Conservation (phyloP, 2,888 invertebrate genomes). For the Spilosoma lubricipeda region DNA sequence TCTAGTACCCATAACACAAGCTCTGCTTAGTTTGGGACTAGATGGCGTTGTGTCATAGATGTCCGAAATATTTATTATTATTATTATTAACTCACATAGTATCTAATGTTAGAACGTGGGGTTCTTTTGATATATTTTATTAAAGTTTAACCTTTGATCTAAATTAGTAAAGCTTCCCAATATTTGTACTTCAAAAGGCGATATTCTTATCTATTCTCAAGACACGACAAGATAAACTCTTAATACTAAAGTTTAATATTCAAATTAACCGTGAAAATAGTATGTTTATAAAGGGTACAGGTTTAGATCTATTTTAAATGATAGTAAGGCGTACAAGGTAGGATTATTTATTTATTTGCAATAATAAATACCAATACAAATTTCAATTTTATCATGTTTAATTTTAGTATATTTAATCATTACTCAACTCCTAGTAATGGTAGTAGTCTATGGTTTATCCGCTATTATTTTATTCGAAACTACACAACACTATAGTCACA, state of each 20-base stretch:
- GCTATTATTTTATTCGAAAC: slow-evolving; percentile 9
- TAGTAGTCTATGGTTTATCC: slow-evolving; percentile 6
- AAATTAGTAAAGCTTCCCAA: background rate
- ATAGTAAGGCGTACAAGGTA: too few species aligned
- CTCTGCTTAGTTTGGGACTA: too few species aligned
- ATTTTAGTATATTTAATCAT: too few species aligned
- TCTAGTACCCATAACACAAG: too few species aligned
- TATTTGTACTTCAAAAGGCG: background rate
- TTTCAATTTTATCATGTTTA: too few species aligned
- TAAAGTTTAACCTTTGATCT: background rate
- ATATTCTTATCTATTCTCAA: background rate
- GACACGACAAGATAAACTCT: background rate
- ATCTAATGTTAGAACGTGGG: slow-evolving; percentile 22
- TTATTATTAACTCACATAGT: too few species aligned
- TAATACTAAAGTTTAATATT: too few species aligned
- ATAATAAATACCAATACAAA: too few species aligned
- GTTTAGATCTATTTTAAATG: background rate
- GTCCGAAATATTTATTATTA: too few species aligned
- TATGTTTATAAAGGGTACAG: background rate
- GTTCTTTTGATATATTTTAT: background rate
- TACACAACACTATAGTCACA: background rate
- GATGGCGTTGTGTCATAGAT: too few species aligned
- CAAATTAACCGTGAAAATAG: background rate
- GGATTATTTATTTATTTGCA: too few species aligned
- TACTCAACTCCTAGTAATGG: too few species aligned